Base-by-base conservation (phyloP, 2,797 vertebrate genomes). In the Lophotriccus pileatus region DNA sequence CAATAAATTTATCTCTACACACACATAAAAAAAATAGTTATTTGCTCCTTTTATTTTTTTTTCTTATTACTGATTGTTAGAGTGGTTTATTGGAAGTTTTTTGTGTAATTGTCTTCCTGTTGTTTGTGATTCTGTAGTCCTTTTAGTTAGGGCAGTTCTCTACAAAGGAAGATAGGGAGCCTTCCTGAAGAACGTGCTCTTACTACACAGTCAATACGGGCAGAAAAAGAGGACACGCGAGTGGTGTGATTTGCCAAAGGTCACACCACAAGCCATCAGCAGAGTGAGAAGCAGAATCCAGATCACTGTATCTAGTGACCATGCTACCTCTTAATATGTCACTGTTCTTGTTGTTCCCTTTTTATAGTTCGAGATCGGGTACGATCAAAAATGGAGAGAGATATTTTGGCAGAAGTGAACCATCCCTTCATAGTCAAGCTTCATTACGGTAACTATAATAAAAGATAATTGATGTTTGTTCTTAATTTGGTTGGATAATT, bases 341-440 rank as follows among this genome's bases (percentile, higher is more conserved):
- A 2, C 52, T 90, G 9, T 84, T 89, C 66, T 85, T 58, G 12
- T 7, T 84, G 25, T 93, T 91, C 79, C 93, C 72, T 82, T 63
- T 89, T 89, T 86, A 12, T 96, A 99, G 99, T 99, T 87, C 98
- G 99, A 17, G 99, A 99, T 98, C 98, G 99, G 7, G 98, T 99
- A 84, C 97, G 99, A 74, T 99, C 99, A 2, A 99, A 99, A 98
- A 99, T 99, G 99, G 99, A 99, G 96, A 98, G 99, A 94, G 99
- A 99, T 97, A 99, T 99, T 95, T 97, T 99, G 98, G 99, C 99
- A 49, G 99, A 99, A 97, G 99, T 99, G 97, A 99, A 99, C 92
- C 99, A 99, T 94, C 99, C 99, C 63, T 99, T 99, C 97, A 99
- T 99, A 50, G 99, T 99, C 59, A 99, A 99, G 93, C 98, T 99